Evolutionary conservation across 2,797 vertebrate genomes (phyloP).

Genomic region (Clarias laeviceps): DNA sequence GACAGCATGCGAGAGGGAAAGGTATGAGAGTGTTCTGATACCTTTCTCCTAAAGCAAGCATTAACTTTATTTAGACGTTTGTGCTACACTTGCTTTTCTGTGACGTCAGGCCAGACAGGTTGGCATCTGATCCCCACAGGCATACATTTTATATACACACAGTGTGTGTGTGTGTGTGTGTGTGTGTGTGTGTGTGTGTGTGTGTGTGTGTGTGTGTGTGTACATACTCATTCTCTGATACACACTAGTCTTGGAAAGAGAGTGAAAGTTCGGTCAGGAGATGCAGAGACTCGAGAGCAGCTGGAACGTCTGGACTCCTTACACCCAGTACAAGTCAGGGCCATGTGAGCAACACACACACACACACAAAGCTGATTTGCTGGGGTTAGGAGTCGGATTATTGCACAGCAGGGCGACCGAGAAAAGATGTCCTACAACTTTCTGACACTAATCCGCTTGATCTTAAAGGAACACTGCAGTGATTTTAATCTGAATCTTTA

Average conservation of each 20-base stretch:
- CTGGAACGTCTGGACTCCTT: conserved; percentile 38
- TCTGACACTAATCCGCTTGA: conserved; percentile 23
- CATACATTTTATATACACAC: too few species aligned
- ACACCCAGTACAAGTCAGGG: not conserved
- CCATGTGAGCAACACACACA: conserved; percentile 18
- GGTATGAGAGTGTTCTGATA: too few species aligned
- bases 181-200: not conserved
- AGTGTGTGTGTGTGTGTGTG: too few species aligned
- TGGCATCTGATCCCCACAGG: too few species aligned
- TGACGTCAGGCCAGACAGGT: too few species aligned
- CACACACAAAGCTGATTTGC: not conserved
- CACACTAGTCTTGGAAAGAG: not conserved
- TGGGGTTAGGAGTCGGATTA: not conserved
- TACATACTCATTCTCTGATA: not conserved
- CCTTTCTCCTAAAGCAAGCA: too few species aligned
- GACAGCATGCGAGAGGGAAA: too few species aligned
- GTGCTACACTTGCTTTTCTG: too few species aligned
- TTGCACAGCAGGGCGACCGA: not conserved
- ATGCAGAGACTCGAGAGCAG: conserved; percentile 6
- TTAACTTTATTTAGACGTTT: too few species aligned
- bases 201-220: not conserved
- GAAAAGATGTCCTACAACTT: conserved; percentile 5
- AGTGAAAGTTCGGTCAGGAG: conserved; percentile 33
- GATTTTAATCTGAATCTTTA: conserved; percentile 2
- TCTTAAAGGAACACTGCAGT: not conserved